phyloP scores from a whole-genome alignment of 2,797 vertebrate species.

The Poeciliopsis paucimaculata region DNA sequence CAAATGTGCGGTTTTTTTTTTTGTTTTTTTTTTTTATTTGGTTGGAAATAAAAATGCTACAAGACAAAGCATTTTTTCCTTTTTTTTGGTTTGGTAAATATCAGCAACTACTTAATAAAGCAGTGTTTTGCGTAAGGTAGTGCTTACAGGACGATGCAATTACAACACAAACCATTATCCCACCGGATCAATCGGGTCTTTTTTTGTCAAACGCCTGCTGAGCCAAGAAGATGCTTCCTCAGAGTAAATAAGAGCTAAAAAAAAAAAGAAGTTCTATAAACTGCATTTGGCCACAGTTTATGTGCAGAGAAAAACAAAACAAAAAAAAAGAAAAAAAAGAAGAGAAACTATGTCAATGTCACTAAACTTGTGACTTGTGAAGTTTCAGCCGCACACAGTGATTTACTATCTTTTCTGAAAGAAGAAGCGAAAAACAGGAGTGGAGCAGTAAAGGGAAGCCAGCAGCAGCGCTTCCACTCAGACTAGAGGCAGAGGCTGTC shows the following conservation, averaged over 20 bases:
- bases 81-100: neutral
- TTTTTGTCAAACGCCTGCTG: neutral
- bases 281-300: neutral
- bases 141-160: neutral
- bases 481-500: conserved; percentile 15
- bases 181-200: neutral
- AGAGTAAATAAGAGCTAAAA: neutral
- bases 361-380: conserved; percentile 9
- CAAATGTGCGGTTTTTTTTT: neutral
- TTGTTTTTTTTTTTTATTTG: neutral
- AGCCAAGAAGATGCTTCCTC: neutral
- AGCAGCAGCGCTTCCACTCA: conserved; percentile 35
- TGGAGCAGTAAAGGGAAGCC: conserved; percentile 29
- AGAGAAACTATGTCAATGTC: neutral
- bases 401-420: conserved; percentile 22
- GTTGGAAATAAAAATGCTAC: neutral
- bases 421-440: conserved; percentile 37
- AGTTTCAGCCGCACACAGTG: conserved; percentile 5
- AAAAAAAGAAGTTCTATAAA: neutral
- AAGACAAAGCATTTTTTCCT: neutral
- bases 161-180: neutral
- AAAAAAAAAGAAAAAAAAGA: neutral
- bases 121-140: neutral
- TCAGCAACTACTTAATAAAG: neutral
- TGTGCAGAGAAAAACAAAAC: neutral